Evolutionary conservation across 2,888 invertebrate genomes (phyloP).

Genomic region (Ctenicera cuprea): DNA sequence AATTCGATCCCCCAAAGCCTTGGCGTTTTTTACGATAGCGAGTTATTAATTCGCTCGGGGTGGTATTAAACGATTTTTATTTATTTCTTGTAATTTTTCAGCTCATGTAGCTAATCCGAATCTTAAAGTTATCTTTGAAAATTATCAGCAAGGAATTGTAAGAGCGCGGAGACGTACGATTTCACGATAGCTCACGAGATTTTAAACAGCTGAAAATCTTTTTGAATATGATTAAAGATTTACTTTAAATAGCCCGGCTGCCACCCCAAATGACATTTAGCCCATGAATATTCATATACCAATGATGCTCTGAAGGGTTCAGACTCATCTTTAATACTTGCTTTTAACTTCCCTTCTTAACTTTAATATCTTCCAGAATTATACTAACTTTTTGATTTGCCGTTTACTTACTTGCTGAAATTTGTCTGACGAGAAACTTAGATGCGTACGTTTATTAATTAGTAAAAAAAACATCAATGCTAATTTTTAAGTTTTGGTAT

Average conservation of each 20-base stretch:
- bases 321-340: slow-evolving; percentile 55
- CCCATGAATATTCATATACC: slow-evolving; percentile 57
- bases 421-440: slow-evolving; percentile 28
- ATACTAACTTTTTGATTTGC: slow-evolving; percentile 50
- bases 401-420: slow-evolving; percentile 45
- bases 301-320: slow-evolving; percentile 57
- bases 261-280: slow-evolving; percentile 55
- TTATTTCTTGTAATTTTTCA: slow-evolving; percentile 47
- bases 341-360: slow-evolving; percentile 54
- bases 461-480: slow-evolving; percentile 2
- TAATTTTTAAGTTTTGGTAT: too few relatives aligned
- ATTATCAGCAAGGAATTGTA: neutral
- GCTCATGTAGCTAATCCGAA: slow-evolving; percentile 30
- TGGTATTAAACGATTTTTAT: slow-evolving; percentile 49
- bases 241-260: slow-evolving; percentile 55
- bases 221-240: slow-evolving; percentile 56
- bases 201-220: slow-evolving; percentile 51
- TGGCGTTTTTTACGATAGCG: slow-evolving; percentile 48
- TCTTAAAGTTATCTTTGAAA: neutral
- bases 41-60: slow-evolving; percentile 45
- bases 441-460: slow-evolving; percentile 39
- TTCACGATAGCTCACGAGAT: slow-evolving; percentile 14
- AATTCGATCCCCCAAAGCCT: slow-evolving; percentile 47
- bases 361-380: slow-evolving; percentile 54
- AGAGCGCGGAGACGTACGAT: neutral